Conservation (phyloP, 2,888 invertebrate genomes). For the Dynastes hyllus region DNA sequence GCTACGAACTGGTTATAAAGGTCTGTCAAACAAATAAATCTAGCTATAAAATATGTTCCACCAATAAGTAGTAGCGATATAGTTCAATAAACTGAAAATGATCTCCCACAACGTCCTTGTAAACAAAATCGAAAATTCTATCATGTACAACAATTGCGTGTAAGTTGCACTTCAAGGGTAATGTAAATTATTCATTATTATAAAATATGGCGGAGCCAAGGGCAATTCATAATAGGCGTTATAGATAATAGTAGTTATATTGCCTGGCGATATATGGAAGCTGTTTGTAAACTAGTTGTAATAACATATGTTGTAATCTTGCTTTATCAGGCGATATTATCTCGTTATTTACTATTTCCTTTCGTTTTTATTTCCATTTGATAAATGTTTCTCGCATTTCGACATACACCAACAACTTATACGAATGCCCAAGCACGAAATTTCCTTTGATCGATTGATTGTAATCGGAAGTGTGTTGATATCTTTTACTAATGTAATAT, state of each 20-base stretch:
- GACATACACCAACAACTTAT: not conserved
- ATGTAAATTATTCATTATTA: slow-evolving; percentile 25
- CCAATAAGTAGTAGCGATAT: not conserved
- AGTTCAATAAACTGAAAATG: not conserved
- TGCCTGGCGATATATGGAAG: slow-evolving; percentile 18
- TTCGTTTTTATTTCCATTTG: not conserved
- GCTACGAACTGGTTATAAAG: no score
- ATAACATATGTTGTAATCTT: slow-evolving; percentile 23
- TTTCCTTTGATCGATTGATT: slow-evolving; percentile 6
- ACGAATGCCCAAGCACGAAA: not conserved
- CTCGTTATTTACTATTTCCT: slow-evolving; percentile 33
- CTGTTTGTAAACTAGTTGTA: slow-evolving; percentile 15
- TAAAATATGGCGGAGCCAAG: slow-evolving; percentile 1
- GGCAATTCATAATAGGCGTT: slow-evolving; percentile 13
- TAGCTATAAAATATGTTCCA: no score
- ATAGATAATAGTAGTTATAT: slow-evolving; percentile 20
- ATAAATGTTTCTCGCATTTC: slow-evolving; percentile 4
- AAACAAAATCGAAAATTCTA: not conserved
- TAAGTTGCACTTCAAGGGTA: not conserved
- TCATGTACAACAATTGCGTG: not conserved
- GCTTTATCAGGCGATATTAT: slow-evolving; percentile 12
- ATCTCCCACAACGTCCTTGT: not conserved
- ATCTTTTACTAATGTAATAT: not conserved
- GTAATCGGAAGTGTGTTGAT: slow-evolving; percentile 5
- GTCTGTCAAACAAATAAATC: no score